Evolutionary conservation across 23 tunicate species (phyloP).

Genomic region (Aplidium turbinatum): DNA sequence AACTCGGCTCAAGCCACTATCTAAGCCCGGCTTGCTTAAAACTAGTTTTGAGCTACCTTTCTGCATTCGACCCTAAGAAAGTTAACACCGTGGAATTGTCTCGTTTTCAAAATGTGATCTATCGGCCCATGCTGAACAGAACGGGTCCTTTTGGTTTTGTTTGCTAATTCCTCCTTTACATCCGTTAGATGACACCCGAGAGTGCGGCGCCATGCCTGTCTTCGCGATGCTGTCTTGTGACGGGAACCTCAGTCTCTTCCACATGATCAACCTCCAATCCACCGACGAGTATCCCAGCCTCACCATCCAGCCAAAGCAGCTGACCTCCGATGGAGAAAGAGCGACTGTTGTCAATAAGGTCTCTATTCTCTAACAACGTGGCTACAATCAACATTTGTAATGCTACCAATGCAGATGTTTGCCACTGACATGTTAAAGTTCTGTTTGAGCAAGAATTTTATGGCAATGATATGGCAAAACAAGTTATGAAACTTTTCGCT

Average conservation of each 20-base stretch:
- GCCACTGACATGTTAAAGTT: neutral
- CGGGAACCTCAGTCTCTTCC: conserved; percentile 54
- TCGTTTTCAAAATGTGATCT: too few species aligned
- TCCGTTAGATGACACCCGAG: conserved; percentile 66
- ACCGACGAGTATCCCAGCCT: conserved; percentile 57
- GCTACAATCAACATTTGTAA: neutral
- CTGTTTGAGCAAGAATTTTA: too few species aligned
- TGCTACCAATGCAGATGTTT: neutral
- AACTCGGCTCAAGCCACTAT: too few species aligned
- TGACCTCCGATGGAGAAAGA: conserved; percentile 61
- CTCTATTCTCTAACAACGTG: neutral
- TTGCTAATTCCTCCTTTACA: too few species aligned
- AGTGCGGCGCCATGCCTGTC: conserved; percentile 79
- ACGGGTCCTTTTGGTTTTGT: too few species aligned
- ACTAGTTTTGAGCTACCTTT: too few species aligned
- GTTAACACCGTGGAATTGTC: too few species aligned
- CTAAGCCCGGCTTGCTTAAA: too few species aligned
- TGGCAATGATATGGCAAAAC: too few species aligned
- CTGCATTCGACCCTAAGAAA: too few species aligned
- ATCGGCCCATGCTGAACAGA: too few species aligned
- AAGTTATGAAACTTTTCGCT: too few species aligned
- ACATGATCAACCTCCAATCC: conserved; percentile 56
- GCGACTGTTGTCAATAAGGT: conserved; percentile 29
- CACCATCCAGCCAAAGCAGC: conserved; percentile 4
- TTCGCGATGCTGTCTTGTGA: conserved; percentile 53